phyloP scores from a whole-genome alignment of 2,888 invertebrate species.

The Hyppa rectilinea region DNA sequence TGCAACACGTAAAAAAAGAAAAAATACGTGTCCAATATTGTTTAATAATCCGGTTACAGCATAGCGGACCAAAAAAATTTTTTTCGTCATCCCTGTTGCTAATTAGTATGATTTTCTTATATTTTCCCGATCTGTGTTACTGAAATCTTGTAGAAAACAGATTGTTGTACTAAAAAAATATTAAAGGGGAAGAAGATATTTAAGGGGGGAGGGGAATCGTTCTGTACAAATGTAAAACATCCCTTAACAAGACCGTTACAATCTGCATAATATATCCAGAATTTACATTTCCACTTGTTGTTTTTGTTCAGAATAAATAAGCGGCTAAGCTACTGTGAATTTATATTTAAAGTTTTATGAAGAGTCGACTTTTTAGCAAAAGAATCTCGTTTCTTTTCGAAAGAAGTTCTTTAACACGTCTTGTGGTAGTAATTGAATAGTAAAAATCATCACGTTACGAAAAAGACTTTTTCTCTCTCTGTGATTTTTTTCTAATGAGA shows the following conservation, averaged over 20 bases:
- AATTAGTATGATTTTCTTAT: not conserved
- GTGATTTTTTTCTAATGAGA: too few relatives aligned
- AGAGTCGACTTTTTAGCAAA: not conserved
- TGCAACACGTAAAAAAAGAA: too few relatives aligned
- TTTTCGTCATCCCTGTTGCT: too few relatives aligned
- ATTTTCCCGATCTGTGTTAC: not conserved
- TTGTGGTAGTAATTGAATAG: too few relatives aligned
- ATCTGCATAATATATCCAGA: slow-evolving; percentile 36
- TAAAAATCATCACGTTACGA: too few relatives aligned
- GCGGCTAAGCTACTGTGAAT: slow-evolving; percentile 45
- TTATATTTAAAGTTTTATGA: slow-evolving; percentile 47
- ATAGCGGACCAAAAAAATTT: too few relatives aligned
- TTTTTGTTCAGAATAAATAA: slow-evolving; percentile 51
- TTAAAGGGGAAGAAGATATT: too few relatives aligned
- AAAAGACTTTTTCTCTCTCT: too few relatives aligned
- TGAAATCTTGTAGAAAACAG: not conserved
- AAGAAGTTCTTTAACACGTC: too few relatives aligned
- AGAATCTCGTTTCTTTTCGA: not conserved
- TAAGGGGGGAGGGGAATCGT: too few relatives aligned
- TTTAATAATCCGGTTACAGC: too few relatives aligned
- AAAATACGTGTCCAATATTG: too few relatives aligned
- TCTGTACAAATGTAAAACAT: not conserved
- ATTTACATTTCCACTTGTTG: slow-evolving; percentile 45
- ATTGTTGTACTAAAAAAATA: not conserved
- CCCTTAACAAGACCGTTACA: slow-evolving; percentile 2